A percentile compares a stretch with the other conserved stretches of the same genome.
These are phyloP conservation scores for Malacosoma neustria DNA, from an alignment of 2,888 invertebrate species.

Conservation along the genomic window DNA sequence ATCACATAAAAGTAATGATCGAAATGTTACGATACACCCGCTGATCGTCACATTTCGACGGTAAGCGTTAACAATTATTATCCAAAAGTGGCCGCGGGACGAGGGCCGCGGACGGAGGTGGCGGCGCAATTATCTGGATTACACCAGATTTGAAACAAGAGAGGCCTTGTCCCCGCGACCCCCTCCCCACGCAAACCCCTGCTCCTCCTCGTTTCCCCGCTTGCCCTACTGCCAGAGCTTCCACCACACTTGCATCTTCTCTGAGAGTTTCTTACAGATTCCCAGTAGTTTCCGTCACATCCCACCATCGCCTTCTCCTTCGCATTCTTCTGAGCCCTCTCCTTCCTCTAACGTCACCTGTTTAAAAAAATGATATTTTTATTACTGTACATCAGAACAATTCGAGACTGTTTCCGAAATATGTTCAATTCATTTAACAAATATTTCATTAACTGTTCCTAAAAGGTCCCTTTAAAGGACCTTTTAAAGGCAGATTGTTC, in stretches of 20 bases:
- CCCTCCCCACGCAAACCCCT: conserved; percentile 4
- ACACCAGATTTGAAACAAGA: conserved; percentile 12
- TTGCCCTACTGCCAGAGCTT: conserved; percentile 81
- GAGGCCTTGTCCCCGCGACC: conserved; percentile 10
- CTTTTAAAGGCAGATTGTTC: no score
- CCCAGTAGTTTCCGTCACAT: conserved; percentile 96
- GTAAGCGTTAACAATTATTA: conserved; percentile 70
- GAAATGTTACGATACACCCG: conserved; percentile 59
- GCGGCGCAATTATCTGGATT: no score
- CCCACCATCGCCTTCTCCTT: conserved; percentile 76
- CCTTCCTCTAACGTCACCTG: conserved; percentile 92
- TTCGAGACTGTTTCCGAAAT: no score
- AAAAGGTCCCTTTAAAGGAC: no score
- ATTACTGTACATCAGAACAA: no score
- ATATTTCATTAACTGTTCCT: no score
- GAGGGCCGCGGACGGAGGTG: conserved; percentile 10
- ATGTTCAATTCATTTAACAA: no score
- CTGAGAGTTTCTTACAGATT: conserved; percentile 92
- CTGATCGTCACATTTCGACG: conserved; percentile 59
- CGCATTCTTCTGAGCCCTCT: conserved; percentile 79
- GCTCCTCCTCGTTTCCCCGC: conserved; percentile 16
- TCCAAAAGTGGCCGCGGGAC: conserved; percentile 31
- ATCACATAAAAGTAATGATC: conserved; percentile 67
- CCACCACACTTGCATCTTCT: conserved; percentile 93
- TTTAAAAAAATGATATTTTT: conserved; percentile 10